Evolutionary conservation across 2,113 vertebrate species (phyloP), one percentile per base, ranked within the genome.

Genomic region (Onychostruthus taczanowskii): DNA sequence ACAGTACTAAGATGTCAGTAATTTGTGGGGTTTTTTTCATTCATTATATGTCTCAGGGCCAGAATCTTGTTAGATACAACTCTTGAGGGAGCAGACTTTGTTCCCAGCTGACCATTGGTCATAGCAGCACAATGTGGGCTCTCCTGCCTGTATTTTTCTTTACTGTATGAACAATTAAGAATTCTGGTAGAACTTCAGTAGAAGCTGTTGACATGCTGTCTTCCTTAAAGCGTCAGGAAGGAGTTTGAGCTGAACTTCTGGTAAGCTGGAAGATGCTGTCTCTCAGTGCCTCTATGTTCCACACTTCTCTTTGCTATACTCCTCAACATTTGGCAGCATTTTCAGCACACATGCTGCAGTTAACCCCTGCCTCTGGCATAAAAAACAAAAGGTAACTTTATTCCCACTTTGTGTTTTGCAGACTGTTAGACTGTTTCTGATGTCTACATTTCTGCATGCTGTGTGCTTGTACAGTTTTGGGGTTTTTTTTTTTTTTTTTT

Each of bases 251-350:
- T 92, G 75, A 92, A 79, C 79, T 92, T 91, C 78, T 87, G 63
- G 63, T 87, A 83, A 85, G 53, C 89, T 90, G 89, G 67, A 94
- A 87, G 91, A 82, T 96, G 79, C 88, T 90, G 82, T 90, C 79
- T 95, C 74, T 94, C 89, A 88, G 79, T 84, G 81, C 87, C 59
- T 91, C 70, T 75, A 58, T 91, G 90, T 93, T 93, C 93, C 75
- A 87, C 67, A 82, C 78, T 33, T 85, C 69, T 80, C 41, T 78
- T 67, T 94, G 80, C 92, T 93, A 31, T 70, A 49, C 77, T 89
- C 10, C 27, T 87, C 87, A 91, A 41, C 50, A 16, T 77, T 81
- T 95, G 95, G 66, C 90, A 94, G 77, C 61, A 64, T 93, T 93
- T 94, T 91, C 84, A 81, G 73, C 74, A 74, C 77, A 77, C 79